Conservation (phyloP, 2,888 invertebrate genomes). For the Caenorhabditis sp. region DNA sequence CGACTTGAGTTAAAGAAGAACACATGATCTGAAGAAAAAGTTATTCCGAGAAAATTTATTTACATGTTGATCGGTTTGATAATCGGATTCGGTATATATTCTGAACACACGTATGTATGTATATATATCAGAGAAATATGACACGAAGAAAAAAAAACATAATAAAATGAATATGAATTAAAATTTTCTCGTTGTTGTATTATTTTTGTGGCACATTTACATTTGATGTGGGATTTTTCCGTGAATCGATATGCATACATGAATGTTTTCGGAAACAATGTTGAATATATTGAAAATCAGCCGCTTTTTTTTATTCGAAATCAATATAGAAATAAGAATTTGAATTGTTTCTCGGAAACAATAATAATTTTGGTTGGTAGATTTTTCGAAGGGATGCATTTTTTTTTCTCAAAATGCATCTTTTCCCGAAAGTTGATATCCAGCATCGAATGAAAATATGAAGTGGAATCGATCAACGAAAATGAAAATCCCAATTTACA, state of each 20-base stretch:
- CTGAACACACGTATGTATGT: background rate
- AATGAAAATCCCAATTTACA: too few relatives aligned
- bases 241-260: background rate
- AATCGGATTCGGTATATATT: background rate
- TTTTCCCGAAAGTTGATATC: too few relatives aligned
- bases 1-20: slow-evolving; percentile 38
- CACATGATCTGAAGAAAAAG: slow-evolving; percentile 15
- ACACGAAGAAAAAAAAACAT: slow-evolving; percentile 1
- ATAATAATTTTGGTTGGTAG: too few relatives aligned
- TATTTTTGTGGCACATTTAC: background rate
- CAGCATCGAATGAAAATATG: too few relatives aligned
- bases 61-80: background rate
- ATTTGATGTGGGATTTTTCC: background rate
- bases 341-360: too few relatives aligned
- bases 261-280: background rate
- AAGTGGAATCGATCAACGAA: too few relatives aligned
- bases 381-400: too few relatives aligned
- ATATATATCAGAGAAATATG: background rate
- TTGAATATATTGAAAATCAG: background rate
- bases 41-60: background rate
- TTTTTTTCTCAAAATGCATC: too few relatives aligned
- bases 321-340: background rate
- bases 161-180: background rate
- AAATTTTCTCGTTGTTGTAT: background rate
- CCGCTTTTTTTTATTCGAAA: background rate